These are phyloP conservation scores for Talpa occidentalis DNA, from an alignment of 2,113 vertebrate species.

Conservation along the genomic window DNA sequence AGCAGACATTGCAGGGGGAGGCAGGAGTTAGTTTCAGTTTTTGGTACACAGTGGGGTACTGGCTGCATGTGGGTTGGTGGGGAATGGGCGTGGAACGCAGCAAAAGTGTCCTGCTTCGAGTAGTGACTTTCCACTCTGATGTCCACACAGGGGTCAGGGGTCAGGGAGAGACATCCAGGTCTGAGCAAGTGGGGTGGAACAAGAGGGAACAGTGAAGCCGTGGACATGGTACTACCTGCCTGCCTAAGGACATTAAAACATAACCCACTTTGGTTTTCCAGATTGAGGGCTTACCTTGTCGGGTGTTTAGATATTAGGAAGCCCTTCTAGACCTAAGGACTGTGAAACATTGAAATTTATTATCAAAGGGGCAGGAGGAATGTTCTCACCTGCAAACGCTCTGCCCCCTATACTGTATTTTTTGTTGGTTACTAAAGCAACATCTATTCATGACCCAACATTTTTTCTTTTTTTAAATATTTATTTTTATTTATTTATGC, in stretches of 20 bases:
- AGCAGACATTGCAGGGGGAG: neutral
- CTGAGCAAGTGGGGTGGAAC: neutral
- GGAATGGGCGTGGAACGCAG: neutral
- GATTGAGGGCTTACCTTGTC: neutral
- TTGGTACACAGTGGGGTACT: neutral
- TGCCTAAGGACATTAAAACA: neutral
- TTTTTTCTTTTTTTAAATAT: no score
- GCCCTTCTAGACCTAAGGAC: neutral
- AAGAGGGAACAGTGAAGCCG: neutral
- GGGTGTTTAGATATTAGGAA: neutral
- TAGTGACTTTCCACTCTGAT: neutral
- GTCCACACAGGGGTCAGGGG: neutral
- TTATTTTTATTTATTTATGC: no score
- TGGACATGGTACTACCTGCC: neutral
- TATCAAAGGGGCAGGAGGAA: neutral
- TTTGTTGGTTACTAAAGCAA: conserved; percentile 10
- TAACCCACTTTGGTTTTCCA: neutral
- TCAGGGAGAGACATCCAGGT: no score
- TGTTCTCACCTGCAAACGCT: neutral
- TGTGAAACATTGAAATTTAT: neutral
- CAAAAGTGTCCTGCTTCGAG: neutral
- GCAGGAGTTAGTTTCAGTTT: neutral
- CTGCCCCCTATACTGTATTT: neutral
- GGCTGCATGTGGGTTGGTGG: neutral
- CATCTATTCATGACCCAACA: neutral